These are phyloP conservation scores for Mesoligia furuncula DNA, from an alignment of 2,888 invertebrate genomes.

Conservation along the genomic window DNA sequence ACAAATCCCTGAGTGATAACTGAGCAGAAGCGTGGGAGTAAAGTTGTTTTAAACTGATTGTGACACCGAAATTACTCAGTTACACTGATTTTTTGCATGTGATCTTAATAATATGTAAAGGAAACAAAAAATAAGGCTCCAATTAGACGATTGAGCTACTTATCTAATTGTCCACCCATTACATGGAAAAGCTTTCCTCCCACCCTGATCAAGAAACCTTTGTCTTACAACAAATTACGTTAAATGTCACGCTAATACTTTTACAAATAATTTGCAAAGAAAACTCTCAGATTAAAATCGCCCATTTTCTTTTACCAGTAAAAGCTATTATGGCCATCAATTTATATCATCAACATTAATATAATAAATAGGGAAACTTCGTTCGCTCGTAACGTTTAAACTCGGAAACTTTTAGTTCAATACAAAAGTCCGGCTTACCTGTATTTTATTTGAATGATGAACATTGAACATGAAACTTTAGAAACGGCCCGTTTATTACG, in stretches of 20 bases:
- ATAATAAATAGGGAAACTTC: conserved; percentile 63
- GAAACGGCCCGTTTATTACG: conserved; percentile 40
- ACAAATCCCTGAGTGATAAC: conserved; percentile 10
- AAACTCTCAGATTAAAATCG: conserved; percentile 35
- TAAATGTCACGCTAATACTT: conserved; percentile 30
- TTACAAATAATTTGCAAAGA: conserved; percentile 22
- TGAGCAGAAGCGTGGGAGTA: neutral
- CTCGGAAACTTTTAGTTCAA: conserved; percentile 56
- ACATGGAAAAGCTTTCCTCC: neutral
- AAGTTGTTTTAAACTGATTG: neutral
- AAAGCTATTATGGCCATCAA: conserved; percentile 49
- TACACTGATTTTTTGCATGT: neutral
- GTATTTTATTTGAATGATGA: conserved; percentile 59
- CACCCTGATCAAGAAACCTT: neutral
- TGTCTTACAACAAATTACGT: conserved; percentile 4
- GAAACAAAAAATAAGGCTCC: neutral
- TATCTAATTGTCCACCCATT: neutral
- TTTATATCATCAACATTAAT: conserved; percentile 61
- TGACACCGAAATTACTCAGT: neutral
- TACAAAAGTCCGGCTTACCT: conserved; percentile 45
- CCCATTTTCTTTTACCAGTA: conserved; percentile 31
- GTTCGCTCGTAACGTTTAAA: conserved; percentile 47
- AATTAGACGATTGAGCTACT: neutral
- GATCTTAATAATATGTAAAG: no score
- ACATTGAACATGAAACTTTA: conserved; percentile 42